phyloP scores from a whole-genome alignment of 2,888 invertebrate species.

The Autographa pulchrina region DNA sequence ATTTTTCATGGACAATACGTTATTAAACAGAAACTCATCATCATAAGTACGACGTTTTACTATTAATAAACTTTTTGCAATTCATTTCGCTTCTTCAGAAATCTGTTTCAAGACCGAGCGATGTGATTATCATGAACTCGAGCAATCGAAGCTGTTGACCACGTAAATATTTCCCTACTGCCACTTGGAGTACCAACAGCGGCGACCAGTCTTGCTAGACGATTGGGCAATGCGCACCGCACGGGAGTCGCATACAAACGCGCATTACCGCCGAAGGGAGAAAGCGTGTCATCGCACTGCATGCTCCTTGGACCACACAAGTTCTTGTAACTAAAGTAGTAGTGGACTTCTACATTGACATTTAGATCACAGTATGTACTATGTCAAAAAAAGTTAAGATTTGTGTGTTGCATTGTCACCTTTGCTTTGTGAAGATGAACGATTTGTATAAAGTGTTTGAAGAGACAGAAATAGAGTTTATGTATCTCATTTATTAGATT shows the following conservation, averaged over 20 bases:
- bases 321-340: conserved; percentile 15
- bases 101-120: no score
- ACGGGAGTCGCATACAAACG: conserved; percentile 61
- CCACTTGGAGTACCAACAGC: background rate
- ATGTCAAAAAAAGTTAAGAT: background rate
- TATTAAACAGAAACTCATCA: no score
- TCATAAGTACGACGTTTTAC: background rate
- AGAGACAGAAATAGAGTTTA: no score
- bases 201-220: conserved; percentile 36
- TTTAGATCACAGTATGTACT: background rate
- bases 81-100: background rate
- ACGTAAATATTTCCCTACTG: background rate
- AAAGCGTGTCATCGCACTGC: conserved; percentile 65
- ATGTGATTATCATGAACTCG: no score
- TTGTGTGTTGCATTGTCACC: no score
- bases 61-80: background rate
- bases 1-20: no score
- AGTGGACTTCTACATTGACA: background rate
- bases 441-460: no score
- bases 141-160: no score
- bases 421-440: no score
- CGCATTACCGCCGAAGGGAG: conserved; percentile 58
- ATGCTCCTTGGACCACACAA: conserved; percentile 43
- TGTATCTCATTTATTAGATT: no score
- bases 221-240: conserved; percentile 53